Evolutionary conservation across 2,113 vertebrate species (phyloP).

Genomic region (Scomber japonicus): DNA sequence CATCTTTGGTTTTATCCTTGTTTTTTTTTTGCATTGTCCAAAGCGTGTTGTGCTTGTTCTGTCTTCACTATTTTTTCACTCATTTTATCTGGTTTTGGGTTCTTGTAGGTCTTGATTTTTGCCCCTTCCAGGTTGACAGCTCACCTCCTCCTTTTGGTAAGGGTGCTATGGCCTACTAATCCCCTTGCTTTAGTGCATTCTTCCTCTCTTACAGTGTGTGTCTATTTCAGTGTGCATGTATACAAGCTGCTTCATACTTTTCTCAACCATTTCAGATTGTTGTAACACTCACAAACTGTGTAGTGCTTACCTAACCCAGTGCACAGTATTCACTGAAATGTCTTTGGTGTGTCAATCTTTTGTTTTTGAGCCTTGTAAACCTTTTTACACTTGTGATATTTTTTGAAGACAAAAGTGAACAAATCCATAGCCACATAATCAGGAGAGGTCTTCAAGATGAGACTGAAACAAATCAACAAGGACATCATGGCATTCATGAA

Average conservation of each 20-base stretch:
- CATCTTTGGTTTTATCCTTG: slow-evolving; percentile 61
- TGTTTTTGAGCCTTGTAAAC: slow-evolving; percentile 40
- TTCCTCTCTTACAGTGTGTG: slow-evolving; percentile 67
- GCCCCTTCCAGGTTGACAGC: slow-evolving; percentile 99
- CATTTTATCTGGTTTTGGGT: slow-evolving; percentile 98
- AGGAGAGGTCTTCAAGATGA: slow-evolving; percentile 5
- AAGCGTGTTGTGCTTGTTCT: slow-evolving; percentile 72
- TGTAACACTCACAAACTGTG: slow-evolving; percentile 63
- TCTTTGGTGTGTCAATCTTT: slow-evolving; percentile 52
- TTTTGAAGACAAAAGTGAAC: not conserved
- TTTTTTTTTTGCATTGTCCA: slow-evolving; percentile 68
- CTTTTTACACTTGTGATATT: slow-evolving; percentile 28
- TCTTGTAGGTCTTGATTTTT: slow-evolving; percentile 99
- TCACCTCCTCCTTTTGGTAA: slow-evolving; percentile 99
- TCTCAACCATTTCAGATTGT: slow-evolving; percentile 56
- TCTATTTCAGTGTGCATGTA: slow-evolving; percentile 67
- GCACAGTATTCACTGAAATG: slow-evolving; percentile 46
- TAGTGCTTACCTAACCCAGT: slow-evolving; percentile 64
- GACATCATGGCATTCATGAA: slow-evolving; percentile 39
- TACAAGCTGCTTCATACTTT: slow-evolving; percentile 55
- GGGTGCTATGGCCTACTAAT: slow-evolving; percentile 89
- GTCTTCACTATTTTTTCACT: slow-evolving; percentile 89
- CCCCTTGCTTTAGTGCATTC: slow-evolving; percentile 87
- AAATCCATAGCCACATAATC: slow-evolving; percentile 4
- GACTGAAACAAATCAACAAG: slow-evolving; percentile 47